Evolutionary conservation across 1,140 invertebrate species (phyloP).

Genomic region (Halesus radiatus): DNA sequence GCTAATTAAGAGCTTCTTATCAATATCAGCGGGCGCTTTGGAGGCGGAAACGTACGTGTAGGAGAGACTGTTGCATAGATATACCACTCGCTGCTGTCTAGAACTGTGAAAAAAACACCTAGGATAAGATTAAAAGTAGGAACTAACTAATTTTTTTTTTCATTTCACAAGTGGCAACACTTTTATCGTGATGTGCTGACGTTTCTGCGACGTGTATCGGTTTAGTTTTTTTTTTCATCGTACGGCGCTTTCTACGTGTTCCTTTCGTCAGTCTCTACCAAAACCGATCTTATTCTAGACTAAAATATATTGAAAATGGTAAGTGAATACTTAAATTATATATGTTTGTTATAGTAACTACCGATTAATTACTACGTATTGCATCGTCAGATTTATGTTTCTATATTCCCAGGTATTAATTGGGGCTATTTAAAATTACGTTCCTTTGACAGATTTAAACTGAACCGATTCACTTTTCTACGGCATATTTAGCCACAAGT

Average conservation of each 20-base stretch:
- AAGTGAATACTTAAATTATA: constrained; percentile 30
- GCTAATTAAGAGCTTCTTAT: no score
- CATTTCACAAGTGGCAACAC: constrained; percentile 24
- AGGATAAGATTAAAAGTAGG: no score
- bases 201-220: constrained; percentile 48
- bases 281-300: constrained; percentile 13
- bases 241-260: constrained; percentile 37
- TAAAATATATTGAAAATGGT: constrained; percentile 38
- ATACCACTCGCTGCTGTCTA: no score
- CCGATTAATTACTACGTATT: not conserved
- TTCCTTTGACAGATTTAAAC: constrained; percentile 10
- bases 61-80: no score
- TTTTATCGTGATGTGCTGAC: constrained; percentile 45
- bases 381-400: not conserved
- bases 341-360: constrained; percentile 7
- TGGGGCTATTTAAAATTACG: constrained; percentile 11
- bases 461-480: not conserved
- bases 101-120: no score
- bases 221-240: constrained; percentile 31
- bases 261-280: constrained; percentile 26
- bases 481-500: not conserved
- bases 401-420: constrained; percentile 25
- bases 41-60: no score
- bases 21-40: no score
- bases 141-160: not conserved